Evolutionary conservation across 2,888 invertebrate genomes (phyloP), one percentile per base, ranked within the genome.

Genomic region (Cryptocephalus moraei): DNA sequence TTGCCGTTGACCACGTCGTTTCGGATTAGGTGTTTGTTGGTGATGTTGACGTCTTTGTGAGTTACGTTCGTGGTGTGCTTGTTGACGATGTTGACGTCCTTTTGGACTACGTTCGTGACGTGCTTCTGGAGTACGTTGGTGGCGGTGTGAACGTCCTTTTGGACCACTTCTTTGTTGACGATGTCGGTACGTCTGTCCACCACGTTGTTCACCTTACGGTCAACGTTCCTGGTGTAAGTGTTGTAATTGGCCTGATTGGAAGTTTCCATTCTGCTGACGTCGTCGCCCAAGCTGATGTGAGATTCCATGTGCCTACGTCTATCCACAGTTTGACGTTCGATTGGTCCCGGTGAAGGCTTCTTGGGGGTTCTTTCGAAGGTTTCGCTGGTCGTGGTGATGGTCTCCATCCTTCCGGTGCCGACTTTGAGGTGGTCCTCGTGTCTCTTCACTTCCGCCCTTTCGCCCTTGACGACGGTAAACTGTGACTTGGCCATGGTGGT

Each of bases 241-340:
- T 67, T 63, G 48, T 76, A 80, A 58, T 78, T 80, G 48, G 74
- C 70, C 63, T 81, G 78, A 62, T 78, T 77, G 1, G 80, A 78
- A 6, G 78, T 78, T 56, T 73, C 74, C 66, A 76, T 73, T 9
- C 68, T 65, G 1, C 72, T 62, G 1, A 63, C 72, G 51, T 82
- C 81, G 56, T 73, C 75, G 1, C 82, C 82, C 13, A 83, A 62
- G 8, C 71, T 73, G 46, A 84, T 77, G 49, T 81, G 81, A 0
- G 86, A 84, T 67, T 84, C 82, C 67, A 80, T 78, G 59, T 84
- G 78, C 11, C 74, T 76, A 55, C 78, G 70, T 46, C 75, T 78
- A 32, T 33, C 32, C 2, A 43, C 31, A 10, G 58, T 51, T 1
- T 58, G 52, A 9, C 49, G 51, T 8, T 74, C 70, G 64, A 70